Percentiles rank a stretch among this genome's conserved stretches.
Evolutionary conservation across 2,113 vertebrate genomes (phyloP).

Genomic region (Smithornis capensis): DNA sequence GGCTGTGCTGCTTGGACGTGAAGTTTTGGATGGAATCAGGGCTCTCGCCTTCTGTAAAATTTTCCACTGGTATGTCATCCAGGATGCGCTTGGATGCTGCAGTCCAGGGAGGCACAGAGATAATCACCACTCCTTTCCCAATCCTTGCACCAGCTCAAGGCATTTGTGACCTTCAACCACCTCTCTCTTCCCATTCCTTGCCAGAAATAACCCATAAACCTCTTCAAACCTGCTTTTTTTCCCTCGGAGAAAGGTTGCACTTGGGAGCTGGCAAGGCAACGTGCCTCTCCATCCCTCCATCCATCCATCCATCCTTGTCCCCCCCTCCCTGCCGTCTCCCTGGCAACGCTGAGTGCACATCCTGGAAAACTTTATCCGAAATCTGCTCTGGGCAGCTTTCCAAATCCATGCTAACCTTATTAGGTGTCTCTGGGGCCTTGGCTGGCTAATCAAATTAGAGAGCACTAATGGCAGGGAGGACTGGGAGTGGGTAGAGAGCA

Average conservation of each 20-base stretch:
- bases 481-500: slow-evolving; percentile 84
- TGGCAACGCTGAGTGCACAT: slow-evolving; percentile 81
- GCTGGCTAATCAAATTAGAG: slow-evolving; percentile 94
- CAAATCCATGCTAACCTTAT: slow-evolving; percentile 99
- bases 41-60: neutral
- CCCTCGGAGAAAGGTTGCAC: neutral
- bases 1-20: fast-evolving
- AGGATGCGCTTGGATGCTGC: neutral
- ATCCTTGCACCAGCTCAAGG: neutral
- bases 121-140: neutral
- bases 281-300: slow-evolving; percentile 1
- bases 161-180: neutral
- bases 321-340: slow-evolving; percentile 64
- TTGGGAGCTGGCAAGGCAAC: neutral
- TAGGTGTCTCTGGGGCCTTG: slow-evolving; percentile 91
- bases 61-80: neutral
- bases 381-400: slow-evolving; percentile 82
- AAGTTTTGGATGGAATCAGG: neutral
- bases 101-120: neutral
- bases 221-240: neutral
- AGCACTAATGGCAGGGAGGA: slow-evolving; percentile 92
- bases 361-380: slow-evolving; percentile 83
- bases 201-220: neutral
- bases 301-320: slow-evolving; percentile 27
- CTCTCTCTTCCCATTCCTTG: neutral